Percentiles rank a stretch among this genome's conserved stretches.
Conservation (phyloP, 2,113 vertebrate species). For the Sula dactylatra region DNA sequence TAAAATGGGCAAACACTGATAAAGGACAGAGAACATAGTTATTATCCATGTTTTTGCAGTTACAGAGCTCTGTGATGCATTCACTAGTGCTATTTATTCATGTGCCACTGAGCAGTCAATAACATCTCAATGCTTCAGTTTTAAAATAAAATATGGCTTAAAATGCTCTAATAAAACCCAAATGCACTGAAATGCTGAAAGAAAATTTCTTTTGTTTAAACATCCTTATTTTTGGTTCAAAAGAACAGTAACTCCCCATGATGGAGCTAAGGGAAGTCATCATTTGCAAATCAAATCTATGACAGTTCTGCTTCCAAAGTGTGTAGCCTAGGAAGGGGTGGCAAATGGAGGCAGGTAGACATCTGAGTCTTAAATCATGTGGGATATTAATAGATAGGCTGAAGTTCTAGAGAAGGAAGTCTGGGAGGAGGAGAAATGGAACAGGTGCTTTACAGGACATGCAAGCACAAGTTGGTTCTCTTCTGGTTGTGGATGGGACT, state of each 20-base stretch:
- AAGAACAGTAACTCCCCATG: background rate
- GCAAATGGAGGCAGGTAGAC: background rate
- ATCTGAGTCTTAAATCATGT: background rate
- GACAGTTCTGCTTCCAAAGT: background rate
- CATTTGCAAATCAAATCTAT: background rate
- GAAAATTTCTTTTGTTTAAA: background rate
- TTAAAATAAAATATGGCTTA: background rate
- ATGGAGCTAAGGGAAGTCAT: background rate
- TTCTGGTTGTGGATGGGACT: background rate
- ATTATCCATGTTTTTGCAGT: constrained; percentile 7
- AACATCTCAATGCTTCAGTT: background rate
- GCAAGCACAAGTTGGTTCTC: background rate
- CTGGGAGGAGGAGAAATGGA: background rate
- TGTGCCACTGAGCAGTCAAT: background rate
- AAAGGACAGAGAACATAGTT: background rate
- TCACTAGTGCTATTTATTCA: background rate
- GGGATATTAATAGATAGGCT: background rate
- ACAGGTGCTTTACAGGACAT: background rate
- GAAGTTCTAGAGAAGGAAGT: background rate
- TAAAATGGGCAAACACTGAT: background rate
- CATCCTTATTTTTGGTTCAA: background rate
- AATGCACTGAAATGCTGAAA: background rate
- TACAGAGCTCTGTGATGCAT: background rate
- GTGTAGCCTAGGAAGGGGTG: background rate
- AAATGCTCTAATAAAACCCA: background rate